These are phyloP conservation scores for Elanoides forficatus DNA, from an alignment of 2,113 vertebrate species.

Conservation along the genomic window DNA sequence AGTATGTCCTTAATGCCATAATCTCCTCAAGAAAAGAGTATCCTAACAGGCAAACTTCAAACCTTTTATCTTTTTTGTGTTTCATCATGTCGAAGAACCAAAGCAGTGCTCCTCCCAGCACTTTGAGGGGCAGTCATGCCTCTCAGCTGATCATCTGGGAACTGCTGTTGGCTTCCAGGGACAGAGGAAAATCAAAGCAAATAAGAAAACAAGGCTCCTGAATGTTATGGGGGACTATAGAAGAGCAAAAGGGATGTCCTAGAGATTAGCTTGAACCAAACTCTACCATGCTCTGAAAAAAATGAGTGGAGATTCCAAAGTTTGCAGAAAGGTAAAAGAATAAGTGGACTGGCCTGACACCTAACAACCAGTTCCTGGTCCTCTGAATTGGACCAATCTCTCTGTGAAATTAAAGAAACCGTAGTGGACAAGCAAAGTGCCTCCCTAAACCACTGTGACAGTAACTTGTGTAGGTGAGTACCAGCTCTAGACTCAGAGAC, in stretches of 20 bases:
- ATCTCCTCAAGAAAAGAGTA: not conserved
- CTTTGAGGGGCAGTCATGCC: not conserved
- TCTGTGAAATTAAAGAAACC: not conserved
- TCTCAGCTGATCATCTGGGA: not conserved
- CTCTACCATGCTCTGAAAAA: not conserved
- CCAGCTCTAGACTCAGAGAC: not conserved
- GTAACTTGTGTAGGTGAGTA: not conserved
- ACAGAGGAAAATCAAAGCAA: not conserved
- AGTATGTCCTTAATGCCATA: not conserved
- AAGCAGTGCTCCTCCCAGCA: not conserved
- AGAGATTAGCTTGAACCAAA: not conserved
- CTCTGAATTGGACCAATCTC: not conserved
- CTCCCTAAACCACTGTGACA: not conserved
- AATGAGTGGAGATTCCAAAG: not conserved
- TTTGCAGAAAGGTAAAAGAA: not conserved
- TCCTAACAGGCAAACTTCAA: not conserved
- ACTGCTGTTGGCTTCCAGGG: not conserved
- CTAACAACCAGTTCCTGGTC: not conserved
- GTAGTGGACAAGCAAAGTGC: not conserved
- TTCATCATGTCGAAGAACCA: not conserved
- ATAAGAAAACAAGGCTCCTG: not conserved
- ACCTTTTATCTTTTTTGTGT: not conserved
- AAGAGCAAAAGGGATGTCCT: not conserved
- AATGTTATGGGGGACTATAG: not conserved
- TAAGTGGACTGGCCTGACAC: not conserved